These are phyloP conservation scores for Limnothrissa miodon DNA, from an alignment of 2,113 vertebrate genomes.

Conservation along the genomic window DNA sequence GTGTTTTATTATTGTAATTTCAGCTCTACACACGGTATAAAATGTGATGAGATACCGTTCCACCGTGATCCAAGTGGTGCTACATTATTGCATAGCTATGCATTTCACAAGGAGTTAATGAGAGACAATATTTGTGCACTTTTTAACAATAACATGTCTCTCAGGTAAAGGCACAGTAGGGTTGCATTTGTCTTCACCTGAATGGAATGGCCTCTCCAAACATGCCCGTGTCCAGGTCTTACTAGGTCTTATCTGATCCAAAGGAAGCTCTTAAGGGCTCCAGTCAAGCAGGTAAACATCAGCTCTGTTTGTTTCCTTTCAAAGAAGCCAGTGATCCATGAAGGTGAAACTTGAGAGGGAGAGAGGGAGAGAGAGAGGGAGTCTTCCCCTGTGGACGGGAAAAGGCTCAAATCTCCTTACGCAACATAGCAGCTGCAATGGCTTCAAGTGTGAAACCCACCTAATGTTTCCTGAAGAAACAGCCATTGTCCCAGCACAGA, in stretches of 20 bases:
- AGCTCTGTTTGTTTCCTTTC: conserved; percentile 43
- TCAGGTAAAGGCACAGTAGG: not conserved
- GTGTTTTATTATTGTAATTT: too few relatives aligned
- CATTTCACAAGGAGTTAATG: not conserved
- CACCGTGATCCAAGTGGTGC: too few relatives aligned
- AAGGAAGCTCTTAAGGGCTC: conserved; percentile 30
- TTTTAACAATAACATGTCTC: not conserved
- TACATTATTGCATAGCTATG: not conserved
- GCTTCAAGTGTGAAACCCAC: conserved; percentile 23
- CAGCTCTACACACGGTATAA: too few relatives aligned
- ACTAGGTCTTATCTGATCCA: conserved; percentile 45
- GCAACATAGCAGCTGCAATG: conserved; percentile 46
- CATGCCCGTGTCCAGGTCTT: conserved; percentile 30
- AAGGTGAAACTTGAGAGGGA: conserved; percentile 51
- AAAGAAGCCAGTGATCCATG: conserved; percentile 57
- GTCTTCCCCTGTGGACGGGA: not conserved
- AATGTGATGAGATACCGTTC: too few relatives aligned
- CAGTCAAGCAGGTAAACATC: conserved; percentile 25
- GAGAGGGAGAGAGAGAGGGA: conserved; percentile 35
- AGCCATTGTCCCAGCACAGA: conserved; percentile 31
- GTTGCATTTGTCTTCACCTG: conserved; percentile 17
- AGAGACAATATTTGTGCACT: not conserved
- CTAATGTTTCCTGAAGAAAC: conserved; percentile 24
- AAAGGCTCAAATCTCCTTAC: conserved; percentile 52
- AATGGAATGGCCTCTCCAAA: conserved; percentile 46